Base-by-base conservation (phyloP, 2,888 invertebrate genomes). In the Lasius fuliginosus region DNA sequence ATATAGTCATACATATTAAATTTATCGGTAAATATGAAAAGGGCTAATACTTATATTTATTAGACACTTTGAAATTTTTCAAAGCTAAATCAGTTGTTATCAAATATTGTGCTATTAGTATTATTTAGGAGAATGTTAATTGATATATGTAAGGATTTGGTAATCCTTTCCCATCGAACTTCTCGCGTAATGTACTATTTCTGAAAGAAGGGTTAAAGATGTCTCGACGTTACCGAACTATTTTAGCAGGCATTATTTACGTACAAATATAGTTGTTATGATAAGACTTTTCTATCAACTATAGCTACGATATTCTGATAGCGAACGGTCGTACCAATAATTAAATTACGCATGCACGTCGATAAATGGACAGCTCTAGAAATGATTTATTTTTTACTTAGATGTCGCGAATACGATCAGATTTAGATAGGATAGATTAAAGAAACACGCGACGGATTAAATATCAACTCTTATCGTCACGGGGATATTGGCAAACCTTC, bases 401-500 rank as follows among this genome's bases (percentile, higher is more conserved):
- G 87, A 83, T 75, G 60, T 87, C 82, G 77, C 71, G 62, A 36
- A 81, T 69, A 86, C 76, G 83, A 84, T 85, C 69, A 73, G 65
- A 85, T 69, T 77, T 85, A 88, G 60, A 49, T 84, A 82, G 84
- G 23, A 69, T 87, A 91, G 85, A 71, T 74, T 87, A 83, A 82
- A 69, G 6, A 49, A 58, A 23, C 73, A 46, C 60, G 58, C 18
- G n/a, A 60, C 60, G 46, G n/a, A 71, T 75, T 33, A 84, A 84
- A 74, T 11, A 74, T 11, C 4, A 60, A 56, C 15, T 71, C 42
- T 82, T 87, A 68, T 85, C 64, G 85, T 85, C 76, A 90, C 87
- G 91, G 90, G 87, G 95, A 95, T 95, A 94, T 95, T 95, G 95
- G 95, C 95, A 95, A 95, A 95, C 95, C 95, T 95, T 95, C 95